Conservation (phyloP, 1,140 invertebrate species). For the Drosophila setifemur region DNA sequence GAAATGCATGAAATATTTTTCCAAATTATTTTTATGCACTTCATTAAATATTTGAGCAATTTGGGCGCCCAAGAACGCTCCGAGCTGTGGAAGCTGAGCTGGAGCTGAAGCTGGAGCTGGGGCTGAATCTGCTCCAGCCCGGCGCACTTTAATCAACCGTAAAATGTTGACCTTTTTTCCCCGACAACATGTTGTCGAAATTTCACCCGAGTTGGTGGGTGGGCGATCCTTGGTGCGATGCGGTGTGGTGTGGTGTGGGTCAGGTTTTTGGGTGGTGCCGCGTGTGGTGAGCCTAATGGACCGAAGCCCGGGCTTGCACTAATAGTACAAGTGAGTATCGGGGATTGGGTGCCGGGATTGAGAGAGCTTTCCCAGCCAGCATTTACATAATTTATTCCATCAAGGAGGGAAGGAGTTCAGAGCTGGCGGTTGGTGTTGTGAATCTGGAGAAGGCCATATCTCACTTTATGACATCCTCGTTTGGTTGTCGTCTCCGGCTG, state of each 20-base stretch:
- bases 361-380: slow-evolving; percentile 18
- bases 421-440: background rate
- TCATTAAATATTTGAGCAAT: slow-evolving; percentile 81
- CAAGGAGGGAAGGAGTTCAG: slow-evolving; percentile 2
- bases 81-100: slow-evolving; percentile 13
- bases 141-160: slow-evolving; percentile 79
- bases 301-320: slow-evolving; percentile 32
- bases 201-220: slow-evolving; percentile 13
- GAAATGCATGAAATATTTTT: slow-evolving; percentile 79
- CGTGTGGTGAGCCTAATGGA: slow-evolving; percentile 70
- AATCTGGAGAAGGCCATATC: slow-evolving; percentile 53
- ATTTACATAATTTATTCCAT: slow-evolving; percentile 74
- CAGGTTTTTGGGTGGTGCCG: slow-evolving; percentile 16
- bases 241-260: slow-evolving; percentile 2
- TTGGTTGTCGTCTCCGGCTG: slow-evolving; percentile 18
- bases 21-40: slow-evolving; percentile 81
- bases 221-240: background rate
- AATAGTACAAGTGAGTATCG: slow-evolving; percentile 7
- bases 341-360: slow-evolving; percentile 3
- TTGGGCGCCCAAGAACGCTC: slow-evolving; percentile 40
- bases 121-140: slow-evolving; percentile 19
- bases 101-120: background rate
- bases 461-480: slow-evolving; percentile 72
- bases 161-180: slow-evolving; percentile 78
- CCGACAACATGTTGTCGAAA: slow-evolving; percentile 77